A percentile compares a stretch with the other conserved stretches of the same genome.
These are phyloP conservation scores for Villa cingulata DNA, from an alignment of 2,888 invertebrate species.

Conservation along the genomic window DNA sequence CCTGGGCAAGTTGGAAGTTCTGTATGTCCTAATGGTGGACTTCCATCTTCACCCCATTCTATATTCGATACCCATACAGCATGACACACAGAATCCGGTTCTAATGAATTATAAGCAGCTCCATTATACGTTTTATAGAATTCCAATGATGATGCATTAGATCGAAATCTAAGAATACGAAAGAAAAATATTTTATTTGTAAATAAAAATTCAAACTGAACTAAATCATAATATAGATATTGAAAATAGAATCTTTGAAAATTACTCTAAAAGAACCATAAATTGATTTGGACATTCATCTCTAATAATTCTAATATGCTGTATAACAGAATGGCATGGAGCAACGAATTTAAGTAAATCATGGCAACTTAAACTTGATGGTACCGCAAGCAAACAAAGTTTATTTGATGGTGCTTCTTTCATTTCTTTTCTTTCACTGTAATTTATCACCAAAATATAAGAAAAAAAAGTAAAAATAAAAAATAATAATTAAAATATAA, in stretches of 20 bases:
- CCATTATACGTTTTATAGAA: slow-evolving; percentile 92
- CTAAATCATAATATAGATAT: too few relatives aligned
- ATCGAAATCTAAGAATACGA: slow-evolving; percentile 42
- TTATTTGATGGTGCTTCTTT: slow-evolving; percentile 64
- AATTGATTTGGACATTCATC: slow-evolving; percentile 92
- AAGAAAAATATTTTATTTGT: neutral
- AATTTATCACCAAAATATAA: neutral
- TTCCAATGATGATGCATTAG: slow-evolving; percentile 67
- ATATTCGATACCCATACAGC: slow-evolving; percentile 91
- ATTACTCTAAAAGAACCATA: slow-evolving; percentile 86
- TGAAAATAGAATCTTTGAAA: too few relatives aligned
- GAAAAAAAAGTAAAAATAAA: neutral
- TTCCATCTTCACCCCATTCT: slow-evolving; percentile 69
- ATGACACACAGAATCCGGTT: slow-evolving; percentile 82
- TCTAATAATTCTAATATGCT: slow-evolving; percentile 81
- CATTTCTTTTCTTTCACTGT: slow-evolving; percentile 62
- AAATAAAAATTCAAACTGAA: neutral
- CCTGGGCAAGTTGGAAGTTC: slow-evolving; percentile 97
- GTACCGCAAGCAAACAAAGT: slow-evolving; percentile 78
- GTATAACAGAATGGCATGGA: slow-evolving; percentile 79
- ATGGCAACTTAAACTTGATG: slow-evolving; percentile 79
- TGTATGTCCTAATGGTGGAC: slow-evolving; percentile 63
- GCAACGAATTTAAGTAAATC: slow-evolving; percentile 90
- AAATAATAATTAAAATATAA: too few relatives aligned
- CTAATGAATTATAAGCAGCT: slow-evolving; percentile 81